Conservation (phyloP, 1,140 invertebrate species). For the Periplaneta americana region DNA sequence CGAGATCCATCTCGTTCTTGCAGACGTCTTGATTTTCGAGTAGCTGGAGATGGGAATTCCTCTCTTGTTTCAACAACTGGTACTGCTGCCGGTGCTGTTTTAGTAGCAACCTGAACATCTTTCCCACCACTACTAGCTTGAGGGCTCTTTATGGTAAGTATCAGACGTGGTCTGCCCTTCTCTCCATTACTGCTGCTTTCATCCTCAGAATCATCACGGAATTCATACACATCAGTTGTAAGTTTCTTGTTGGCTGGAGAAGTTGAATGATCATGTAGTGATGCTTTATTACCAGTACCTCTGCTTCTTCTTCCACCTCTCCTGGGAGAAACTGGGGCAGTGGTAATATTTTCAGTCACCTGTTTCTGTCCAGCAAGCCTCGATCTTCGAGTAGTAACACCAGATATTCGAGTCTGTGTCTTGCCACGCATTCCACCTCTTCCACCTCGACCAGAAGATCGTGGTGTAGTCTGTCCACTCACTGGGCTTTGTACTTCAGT, state of each 20-base stretch:
- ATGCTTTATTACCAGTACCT: constrained; percentile 16
- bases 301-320: constrained; percentile 26
- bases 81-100: neutral
- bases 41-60: neutral
- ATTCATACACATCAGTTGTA: constrained; percentile 73
- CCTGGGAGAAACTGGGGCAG: constrained; percentile 1
- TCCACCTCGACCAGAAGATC: neutral
- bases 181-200: constrained; percentile 31
- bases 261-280: neutral
- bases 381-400: neutral
- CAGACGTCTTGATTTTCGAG: constrained; percentile 68
- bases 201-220: constrained; percentile 76
- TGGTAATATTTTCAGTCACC: neutral
- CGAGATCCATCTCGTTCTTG: constrained; percentile 66
- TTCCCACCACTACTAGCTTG: constrained; percentile 19
- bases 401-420: neutral
- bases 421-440: neutral
- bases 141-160: constrained; percentile 74
- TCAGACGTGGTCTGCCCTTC: constrained; percentile 56
- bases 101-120: neutral
- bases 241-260: neutral
- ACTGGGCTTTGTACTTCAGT: neutral
- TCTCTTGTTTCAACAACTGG: constrained; percentile 11
- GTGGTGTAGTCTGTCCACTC: neutral
- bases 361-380: neutral